Base-by-base conservation (phyloP, 1,140 invertebrate genomes). In the Caenorhabditis brenneri region DNA sequence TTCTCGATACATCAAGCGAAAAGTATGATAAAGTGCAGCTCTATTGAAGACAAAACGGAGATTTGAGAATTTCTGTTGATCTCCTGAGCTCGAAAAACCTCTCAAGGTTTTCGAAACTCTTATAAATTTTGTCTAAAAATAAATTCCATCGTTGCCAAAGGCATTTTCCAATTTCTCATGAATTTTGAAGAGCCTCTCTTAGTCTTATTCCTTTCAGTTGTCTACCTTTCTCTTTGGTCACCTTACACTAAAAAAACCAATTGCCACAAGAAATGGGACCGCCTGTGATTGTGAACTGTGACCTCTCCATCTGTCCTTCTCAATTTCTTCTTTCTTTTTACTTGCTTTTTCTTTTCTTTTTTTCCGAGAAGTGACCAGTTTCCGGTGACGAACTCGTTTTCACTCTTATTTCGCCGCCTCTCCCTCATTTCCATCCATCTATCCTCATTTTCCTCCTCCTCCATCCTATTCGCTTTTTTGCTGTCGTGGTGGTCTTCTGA, bases 371-470 rank as follows among this genome's bases (percentile, higher is more conserved):
- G 65, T 74, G 65, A 74, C 65, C 65, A 74, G 65, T 74, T 74
- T 74, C 65, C 65, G 65, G 65, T 74, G 65, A 24, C 36, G 33
- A 74, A 74, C 65, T 42, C 58, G 58, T 65, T 36, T 36, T 65
- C 7, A 22, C 36, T 46, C 29, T n/a, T 65, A 29, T 36, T 5
- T 19, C 36, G 6, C 12, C 36, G n/a, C 22, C 31, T 65, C 31
- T 65, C 58, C 15, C 31, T 65, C 33, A 16, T 65, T 58, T 58
- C 55, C 55, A 58, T 65, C 60, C 31, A 74, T 74, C 36, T 24
- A 42, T 74, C 36, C 65, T 74, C 65, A 74, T 74, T 74, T 74
- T 74, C 36, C 65, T 74, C 36, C n/a, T 33, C 7, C 36, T 27
- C n/a, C n/a, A n/a, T 58, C 55, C 55, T 16, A 5, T 16, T 27